Base-by-base conservation (phyloP, 1,140 invertebrate genomes). In the Diabrotica virgifera region DNA sequence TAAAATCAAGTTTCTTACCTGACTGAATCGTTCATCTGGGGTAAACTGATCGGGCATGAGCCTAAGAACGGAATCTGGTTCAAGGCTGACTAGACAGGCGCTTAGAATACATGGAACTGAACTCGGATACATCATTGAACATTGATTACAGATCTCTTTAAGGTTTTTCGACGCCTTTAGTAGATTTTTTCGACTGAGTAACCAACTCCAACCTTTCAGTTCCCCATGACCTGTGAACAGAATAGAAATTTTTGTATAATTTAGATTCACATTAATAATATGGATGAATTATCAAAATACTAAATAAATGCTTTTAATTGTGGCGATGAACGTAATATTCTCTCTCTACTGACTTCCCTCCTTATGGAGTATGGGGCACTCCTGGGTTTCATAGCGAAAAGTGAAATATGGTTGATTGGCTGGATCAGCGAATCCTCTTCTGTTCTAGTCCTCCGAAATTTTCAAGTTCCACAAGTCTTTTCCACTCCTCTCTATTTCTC, bases 1-100 rank as follows among this genome's bases (percentile, higher is more conserved):
- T n/a, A n/a, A n/a, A n/a, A n/a, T n/a, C n/a, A 24, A 24, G 24
- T 24, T 46, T 46, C n/a, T 46, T 46, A 46, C 40, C 79, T 92
- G 91, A 67, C 89, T 92, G 81, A 94, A 94, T 60, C 92, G 85
- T 79, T 95, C 92, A 76, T 95, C 93, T n/a, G 93, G 93, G 51
- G 92, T 94, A 76, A 94, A 94, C 71, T 95, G 92, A 80, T 98
- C 96, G 37, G 94, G 89, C 92, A 99, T 95, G 50, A 99, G 85
- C 64, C 95, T 87, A 59, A 99, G 86, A 68, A 90, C 88, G 6
- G 94, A 90, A 79, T 99, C 97, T 13, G 96, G 92, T 80, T 99
- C 97, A 14, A 98, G 85, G 59, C 96, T 98, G 10, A 99, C 94
- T 12, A 99, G 85, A 81, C 97, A 99, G 12, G 97, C 98, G 70